These are phyloP conservation scores for Cairina moschata DNA, from an alignment of 2,113 vertebrate species.

Conservation along the genomic window DNA sequence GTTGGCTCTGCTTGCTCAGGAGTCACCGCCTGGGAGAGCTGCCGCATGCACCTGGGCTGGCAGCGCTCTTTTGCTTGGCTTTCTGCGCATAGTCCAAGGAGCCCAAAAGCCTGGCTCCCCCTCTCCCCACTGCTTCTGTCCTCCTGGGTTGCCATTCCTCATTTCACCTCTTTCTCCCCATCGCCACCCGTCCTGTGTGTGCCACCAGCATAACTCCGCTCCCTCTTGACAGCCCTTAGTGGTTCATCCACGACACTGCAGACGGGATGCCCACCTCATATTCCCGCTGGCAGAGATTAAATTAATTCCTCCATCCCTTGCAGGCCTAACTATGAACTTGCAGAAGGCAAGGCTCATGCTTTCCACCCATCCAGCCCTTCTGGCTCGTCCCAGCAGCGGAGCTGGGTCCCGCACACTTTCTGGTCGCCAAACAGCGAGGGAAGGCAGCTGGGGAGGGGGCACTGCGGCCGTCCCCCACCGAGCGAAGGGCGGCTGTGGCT, in stretches of 20 bases:
- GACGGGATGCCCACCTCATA: not conserved
- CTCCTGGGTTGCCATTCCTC: not conserved
- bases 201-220: rapidly evolving
- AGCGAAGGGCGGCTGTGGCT: rapidly evolving
- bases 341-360: not conserved
- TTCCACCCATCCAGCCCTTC: not conserved
- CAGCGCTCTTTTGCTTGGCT: not conserved
- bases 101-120: not conserved
- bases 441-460: not conserved
- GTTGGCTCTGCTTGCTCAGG: not conserved
- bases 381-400: not conserved
- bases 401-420: not conserved
- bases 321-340: not conserved
- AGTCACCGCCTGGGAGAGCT: not conserved
- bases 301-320: not conserved
- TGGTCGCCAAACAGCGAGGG: not conserved
- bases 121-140: not conserved
- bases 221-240: not conserved
- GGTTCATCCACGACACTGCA: not conserved
- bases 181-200: not conserved
- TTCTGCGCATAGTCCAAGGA: not conserved
- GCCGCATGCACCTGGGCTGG: rapidly evolving
- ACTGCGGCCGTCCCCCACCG: rapidly evolving
- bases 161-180: rapidly evolving
- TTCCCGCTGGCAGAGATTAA: not conserved